These are phyloP conservation scores for Bufo bufo DNA, from an alignment of 2,113 vertebrate genomes.

Conservation along the genomic window DNA sequence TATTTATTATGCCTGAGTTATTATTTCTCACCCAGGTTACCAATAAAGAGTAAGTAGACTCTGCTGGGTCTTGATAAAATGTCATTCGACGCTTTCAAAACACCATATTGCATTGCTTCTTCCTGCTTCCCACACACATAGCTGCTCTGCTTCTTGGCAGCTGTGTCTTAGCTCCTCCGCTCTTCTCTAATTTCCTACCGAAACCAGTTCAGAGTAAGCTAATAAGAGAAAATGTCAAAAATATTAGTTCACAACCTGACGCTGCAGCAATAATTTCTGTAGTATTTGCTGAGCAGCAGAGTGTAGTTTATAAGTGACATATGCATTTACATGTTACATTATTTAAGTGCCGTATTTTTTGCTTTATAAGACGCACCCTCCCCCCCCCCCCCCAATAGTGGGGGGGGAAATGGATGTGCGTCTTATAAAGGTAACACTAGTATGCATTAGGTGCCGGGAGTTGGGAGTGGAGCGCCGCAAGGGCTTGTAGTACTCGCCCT, in stretches of 20 bases:
- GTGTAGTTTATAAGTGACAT: no score
- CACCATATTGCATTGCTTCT: conserved; percentile 20
- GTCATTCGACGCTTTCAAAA: conserved; percentile 2
- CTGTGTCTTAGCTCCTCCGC: background rate
- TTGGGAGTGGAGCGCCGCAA: no score
- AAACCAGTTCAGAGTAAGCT: background rate
- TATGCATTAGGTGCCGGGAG: no score
- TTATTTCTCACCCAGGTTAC: background rate
- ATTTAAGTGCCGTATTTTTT: no score
- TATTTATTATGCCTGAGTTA: no score
- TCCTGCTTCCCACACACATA: background rate
- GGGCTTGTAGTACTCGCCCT: no score
- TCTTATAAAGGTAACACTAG: no score
- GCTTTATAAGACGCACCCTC: no score
- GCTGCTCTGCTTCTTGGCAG: conserved; percentile 7
- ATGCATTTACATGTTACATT: no score
- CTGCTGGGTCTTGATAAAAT: background rate
- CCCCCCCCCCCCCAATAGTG: no score
- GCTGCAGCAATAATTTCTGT: background rate
- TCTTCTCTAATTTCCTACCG: background rate
- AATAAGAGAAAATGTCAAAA: background rate
- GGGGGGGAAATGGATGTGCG: no score
- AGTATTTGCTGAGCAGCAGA: background rate
- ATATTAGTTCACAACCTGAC: background rate
- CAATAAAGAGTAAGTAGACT: no score